Percentiles rank a stretch among this genome's conserved stretches.
Evolutionary conservation across 2,797 vertebrate species (phyloP).

Genomic region (Tauraco hartlaubi): DNA sequence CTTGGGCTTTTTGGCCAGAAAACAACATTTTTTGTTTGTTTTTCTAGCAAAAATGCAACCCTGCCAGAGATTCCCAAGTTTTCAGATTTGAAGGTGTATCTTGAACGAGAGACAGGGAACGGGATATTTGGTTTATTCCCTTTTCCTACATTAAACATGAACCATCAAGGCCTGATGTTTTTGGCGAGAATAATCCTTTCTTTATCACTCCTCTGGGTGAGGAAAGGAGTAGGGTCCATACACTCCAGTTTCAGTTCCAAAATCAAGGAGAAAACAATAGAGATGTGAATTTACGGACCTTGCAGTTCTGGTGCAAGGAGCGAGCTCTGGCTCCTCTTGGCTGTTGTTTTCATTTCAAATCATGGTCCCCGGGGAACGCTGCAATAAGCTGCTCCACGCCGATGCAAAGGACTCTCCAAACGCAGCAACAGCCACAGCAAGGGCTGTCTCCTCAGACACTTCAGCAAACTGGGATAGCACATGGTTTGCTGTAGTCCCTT

Average conservation of each 20-base stretch:
- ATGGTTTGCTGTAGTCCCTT: conserved; percentile 8
- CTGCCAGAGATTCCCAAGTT: not conserved
- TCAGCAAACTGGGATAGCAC: not conserved
- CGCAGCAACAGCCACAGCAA: not conserved
- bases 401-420: not conserved
- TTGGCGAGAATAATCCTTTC: not conserved
- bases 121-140: not conserved
- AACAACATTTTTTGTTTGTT: conserved; percentile 42
- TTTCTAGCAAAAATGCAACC: not conserved
- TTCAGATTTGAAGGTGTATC: conserved; percentile 36
- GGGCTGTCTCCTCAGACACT: conserved; percentile 20
- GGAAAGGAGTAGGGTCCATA: not conserved
- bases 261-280: conserved; percentile 3
- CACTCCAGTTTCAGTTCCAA: not conserved
- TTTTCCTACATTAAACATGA: conserved; percentile 24
- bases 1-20: conserved; percentile 30
- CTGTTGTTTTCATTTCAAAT: not conserved
- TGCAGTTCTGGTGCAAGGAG: not conserved
- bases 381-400: not conserved
- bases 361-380: not conserved
- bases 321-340: not conserved
- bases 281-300: not conserved
- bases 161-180: not conserved
- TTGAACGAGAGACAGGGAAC: not conserved
- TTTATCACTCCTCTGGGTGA: conserved; percentile 2